Percentiles rank a stretch among this genome's conserved stretches.
Conservation (phyloP, 2,113 vertebrate species). For the Stercorarius parasiticus region DNA sequence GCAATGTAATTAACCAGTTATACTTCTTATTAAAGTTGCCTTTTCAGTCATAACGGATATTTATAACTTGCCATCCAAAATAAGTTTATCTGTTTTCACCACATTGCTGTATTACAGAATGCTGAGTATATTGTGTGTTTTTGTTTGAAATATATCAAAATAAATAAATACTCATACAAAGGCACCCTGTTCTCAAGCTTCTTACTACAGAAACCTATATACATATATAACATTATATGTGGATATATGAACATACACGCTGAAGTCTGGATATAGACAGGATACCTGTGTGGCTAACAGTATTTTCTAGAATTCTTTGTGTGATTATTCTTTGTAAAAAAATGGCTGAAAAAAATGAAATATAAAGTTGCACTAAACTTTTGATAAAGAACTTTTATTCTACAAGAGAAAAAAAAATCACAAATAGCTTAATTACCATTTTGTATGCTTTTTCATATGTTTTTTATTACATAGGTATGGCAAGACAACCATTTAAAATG, state of each 20-base stretch:
- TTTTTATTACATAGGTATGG: not conserved
- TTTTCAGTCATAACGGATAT: not conserved
- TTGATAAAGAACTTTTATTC: not conserved
- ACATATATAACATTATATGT: fast-evolving
- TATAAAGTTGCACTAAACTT: not conserved
- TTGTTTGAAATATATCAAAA: not conserved
- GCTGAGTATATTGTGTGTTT: not conserved
- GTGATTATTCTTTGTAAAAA: not conserved
- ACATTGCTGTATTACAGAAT: not conserved
- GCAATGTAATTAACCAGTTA: conserved; percentile 7
- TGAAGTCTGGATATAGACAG: not conserved
- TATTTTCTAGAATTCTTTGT: not conserved
- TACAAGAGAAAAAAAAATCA: not conserved
- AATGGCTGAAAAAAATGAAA: not conserved
- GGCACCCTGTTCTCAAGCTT: not conserved
- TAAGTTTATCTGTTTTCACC: not conserved
- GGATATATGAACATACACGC: not conserved
- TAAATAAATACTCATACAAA: not conserved
- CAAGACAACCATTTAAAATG: not conserved
- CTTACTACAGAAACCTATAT: not conserved
- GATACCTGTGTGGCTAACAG: fast-evolving
- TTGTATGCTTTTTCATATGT: not conserved
- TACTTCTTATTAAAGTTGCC: not conserved
- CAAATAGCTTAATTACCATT: not conserved
- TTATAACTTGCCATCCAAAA: not conserved